Conservation (phyloP, 2,888 invertebrate genomes). For the Eupithecia insigniata region DNA sequence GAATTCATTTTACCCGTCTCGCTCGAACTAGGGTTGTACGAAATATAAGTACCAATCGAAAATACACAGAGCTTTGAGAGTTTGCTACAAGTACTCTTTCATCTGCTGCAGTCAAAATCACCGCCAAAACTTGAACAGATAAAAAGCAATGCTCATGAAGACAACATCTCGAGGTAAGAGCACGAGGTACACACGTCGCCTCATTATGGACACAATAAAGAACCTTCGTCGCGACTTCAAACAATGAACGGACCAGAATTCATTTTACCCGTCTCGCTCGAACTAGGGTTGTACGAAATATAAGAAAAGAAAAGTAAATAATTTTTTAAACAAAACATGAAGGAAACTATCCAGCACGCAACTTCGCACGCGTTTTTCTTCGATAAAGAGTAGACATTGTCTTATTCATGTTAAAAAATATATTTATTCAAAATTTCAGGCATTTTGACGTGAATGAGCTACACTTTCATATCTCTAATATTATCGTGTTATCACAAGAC, state of each 20-base stretch:
- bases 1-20: conserved; percentile 50
- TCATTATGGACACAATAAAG: conserved; percentile 62
- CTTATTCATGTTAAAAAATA: no score
- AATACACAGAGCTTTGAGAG: no score
- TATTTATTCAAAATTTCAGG: no score
- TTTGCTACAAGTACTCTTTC: neutral
- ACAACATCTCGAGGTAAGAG: neutral
- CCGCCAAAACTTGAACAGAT: neutral
- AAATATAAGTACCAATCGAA: neutral
- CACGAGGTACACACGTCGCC: conserved; percentile 39
- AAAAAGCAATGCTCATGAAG: conserved; percentile 17
- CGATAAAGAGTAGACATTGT: no score
- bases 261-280: conserved; percentile 43
- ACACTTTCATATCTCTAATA: no score
- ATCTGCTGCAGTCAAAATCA: neutral
- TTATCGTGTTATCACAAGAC: no score
- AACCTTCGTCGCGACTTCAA: conserved; percentile 52
- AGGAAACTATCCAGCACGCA: no score
- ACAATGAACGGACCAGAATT: conserved; percentile 57
- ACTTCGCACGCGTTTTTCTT: no score
- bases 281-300: conserved; percentile 16
- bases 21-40: conserved; percentile 22
- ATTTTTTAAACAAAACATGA: no score
- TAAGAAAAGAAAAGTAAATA: neutral
- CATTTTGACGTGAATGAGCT: no score